Evolutionary conservation across 2,113 vertebrate species (phyloP), one percentile per base, ranked within the genome.

Genomic region (Tachysurus fulvidraco): DNA sequence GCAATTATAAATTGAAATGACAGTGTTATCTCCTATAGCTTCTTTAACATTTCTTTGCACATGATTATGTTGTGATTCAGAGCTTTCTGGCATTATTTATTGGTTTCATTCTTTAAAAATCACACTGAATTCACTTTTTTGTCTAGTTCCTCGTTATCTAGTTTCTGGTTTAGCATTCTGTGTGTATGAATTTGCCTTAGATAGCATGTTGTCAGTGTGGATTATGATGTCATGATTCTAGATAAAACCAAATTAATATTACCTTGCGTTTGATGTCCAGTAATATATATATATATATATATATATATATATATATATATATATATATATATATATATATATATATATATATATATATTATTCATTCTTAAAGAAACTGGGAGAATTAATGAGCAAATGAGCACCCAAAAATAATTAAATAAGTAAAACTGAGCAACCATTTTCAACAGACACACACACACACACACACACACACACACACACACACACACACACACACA

Each of bases 171-270:
- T n/a, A 46, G 5, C 23, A 46, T 14, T 50, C n/a, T 62, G 55
- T 81, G 57, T 82, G 80, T 52, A 65, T 28, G 8, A 19, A 41
- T 23, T 30, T 79, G 77, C 52, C 52, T 28, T 21, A 41, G n/a
- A 36, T 81, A 81, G 23, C 28, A 81, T 41, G 17, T 25, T 28
- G 59, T 60, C 30, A 59, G 23, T 41, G 59, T 30, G 19, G 30
- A 80, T 41, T 81, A 81, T 41, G 52, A 60, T 4, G 19, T 28
- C 28, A 36, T 59, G 54, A 36, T 11, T 80, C 9, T 36, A 41
- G 52, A 36, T 80, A 80, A 80, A 80, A 55, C 28, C 78, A 59
- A 36, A 80, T 80, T 36, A 81, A 80, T 59, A 81, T 60, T 1
- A 21, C 19, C 46, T 78, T 78, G 50, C 6, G 54, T 78, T 54